Conservation (phyloP, 1,140 invertebrate species). For the Drosophila santomea region DNA sequence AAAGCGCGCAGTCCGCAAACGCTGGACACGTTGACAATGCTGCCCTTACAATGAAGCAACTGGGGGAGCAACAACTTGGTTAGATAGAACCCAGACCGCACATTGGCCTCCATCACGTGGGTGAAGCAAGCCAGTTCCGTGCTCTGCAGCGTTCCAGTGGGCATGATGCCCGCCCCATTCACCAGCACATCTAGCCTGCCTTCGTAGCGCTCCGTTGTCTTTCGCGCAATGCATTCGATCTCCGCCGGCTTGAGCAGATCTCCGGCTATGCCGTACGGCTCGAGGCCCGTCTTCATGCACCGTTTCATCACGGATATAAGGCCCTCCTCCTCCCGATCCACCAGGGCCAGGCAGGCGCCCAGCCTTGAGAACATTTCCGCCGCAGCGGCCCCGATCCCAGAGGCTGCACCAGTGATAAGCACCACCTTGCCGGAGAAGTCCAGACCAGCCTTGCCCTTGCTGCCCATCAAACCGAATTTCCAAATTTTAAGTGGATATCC, state of each 20-base stretch:
- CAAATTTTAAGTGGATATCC: slow-evolving; percentile 1
- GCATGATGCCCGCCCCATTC: slow-evolving; percentile 95
- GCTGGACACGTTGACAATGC: slow-evolving; percentile 96
- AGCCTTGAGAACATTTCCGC: slow-evolving; percentile 91
- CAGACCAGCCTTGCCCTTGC: slow-evolving; percentile 19
- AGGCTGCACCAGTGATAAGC: slow-evolving; percentile 92
- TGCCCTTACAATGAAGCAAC: slow-evolving; percentile 92
- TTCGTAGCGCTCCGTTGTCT: slow-evolving; percentile 91
- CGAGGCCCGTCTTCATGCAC: slow-evolving; percentile 6
- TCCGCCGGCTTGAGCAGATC: slow-evolving; percentile 86
- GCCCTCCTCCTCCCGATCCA: slow-evolving; percentile 89
- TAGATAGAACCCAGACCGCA: slow-evolving; percentile 92
- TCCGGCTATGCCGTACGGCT: slow-evolving; percentile 25
- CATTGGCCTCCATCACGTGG: slow-evolving; percentile 92
- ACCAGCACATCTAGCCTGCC: slow-evolving; percentile 91
- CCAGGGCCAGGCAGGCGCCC: slow-evolving; percentile 89
- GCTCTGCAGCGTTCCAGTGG: slow-evolving; percentile 92
- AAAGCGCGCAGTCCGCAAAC: slow-evolving; percentile 93
- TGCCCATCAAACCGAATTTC: slow-evolving; percentile 20
- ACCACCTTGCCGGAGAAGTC: slow-evolving; percentile 89
- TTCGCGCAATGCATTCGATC: slow-evolving; percentile 85
- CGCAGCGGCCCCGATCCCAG: slow-evolving; percentile 93
- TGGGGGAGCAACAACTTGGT: slow-evolving; percentile 94
- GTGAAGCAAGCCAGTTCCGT: slow-evolving; percentile 93
- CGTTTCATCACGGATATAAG: slow-evolving; percentile 61